A percentile compares a stretch with the other conserved stretches of the same genome.
Conservation (phyloP, 2,113 vertebrate genomes). For the Mustela lutreola region DNA sequence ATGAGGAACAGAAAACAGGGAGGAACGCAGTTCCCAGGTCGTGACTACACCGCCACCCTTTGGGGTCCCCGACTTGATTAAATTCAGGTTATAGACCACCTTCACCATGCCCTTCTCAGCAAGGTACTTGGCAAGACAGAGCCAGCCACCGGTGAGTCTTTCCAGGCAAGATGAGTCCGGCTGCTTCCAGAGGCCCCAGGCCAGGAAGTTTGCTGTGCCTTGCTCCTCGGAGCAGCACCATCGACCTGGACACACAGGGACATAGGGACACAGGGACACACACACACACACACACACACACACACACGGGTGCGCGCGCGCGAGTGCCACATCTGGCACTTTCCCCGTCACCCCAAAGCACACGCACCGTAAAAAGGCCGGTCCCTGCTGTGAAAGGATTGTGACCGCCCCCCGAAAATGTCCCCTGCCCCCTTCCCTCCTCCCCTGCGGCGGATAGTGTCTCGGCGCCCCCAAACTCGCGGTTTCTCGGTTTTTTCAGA, state of each 20-base stretch:
- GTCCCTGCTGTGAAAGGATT: not conserved
- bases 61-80: not conserved
- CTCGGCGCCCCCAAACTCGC: not conserved
- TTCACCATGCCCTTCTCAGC: not conserved
- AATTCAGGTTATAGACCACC: not conserved
- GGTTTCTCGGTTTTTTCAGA: no score
- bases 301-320: not conserved
- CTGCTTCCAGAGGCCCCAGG: not conserved
- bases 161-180: not conserved
- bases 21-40: not conserved
- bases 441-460: not conserved
- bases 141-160: rapidly evolving
- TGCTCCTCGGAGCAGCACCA: not conserved
- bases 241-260: not conserved
- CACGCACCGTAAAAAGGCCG: rapidly evolving
- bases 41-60: not conserved
- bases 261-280: not conserved
- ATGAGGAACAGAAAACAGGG: not conserved
- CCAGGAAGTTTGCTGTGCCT: not conserved
- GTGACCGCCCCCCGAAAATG: not conserved
- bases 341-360: not conserved
- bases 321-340: not conserved
- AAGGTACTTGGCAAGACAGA: not conserved
- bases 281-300: not conserved
- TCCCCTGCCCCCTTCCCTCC: not conserved